These are phyloP conservation scores for Merodon equestris DNA, from an alignment of 2,888 invertebrate species.

Conservation along the genomic window DNA sequence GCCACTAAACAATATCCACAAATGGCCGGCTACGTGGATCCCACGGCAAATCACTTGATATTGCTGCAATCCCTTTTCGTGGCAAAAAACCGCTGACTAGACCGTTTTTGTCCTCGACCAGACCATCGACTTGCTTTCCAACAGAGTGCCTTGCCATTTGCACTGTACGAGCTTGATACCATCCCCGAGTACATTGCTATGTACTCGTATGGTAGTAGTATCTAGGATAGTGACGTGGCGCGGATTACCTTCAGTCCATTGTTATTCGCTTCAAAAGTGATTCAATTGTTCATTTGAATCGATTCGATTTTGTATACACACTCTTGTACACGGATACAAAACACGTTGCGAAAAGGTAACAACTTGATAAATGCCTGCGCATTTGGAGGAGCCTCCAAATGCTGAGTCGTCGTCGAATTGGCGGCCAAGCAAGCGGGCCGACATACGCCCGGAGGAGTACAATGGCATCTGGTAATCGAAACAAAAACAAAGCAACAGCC, in stretches of 20 bases:
- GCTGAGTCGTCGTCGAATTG: not conserved
- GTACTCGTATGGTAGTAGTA: no score
- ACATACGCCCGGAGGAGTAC: not conserved
- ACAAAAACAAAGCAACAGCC: slow-evolving; percentile 43
- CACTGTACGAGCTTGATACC: no score
- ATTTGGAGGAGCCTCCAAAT: slow-evolving; percentile 41
- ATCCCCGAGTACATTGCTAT: no score
- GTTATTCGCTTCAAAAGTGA: slow-evolving; percentile 50
- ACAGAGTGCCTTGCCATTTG: no score
- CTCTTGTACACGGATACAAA: slow-evolving; percentile 41
- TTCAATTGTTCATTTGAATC: slow-evolving; percentile 62
- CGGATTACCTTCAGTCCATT: slow-evolving; percentile 28
- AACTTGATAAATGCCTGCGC: slow-evolving; percentile 62
- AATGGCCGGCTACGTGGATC: slow-evolving; percentile 14
- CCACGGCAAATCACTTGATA: slow-evolving; percentile 19
- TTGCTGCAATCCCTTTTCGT: not conserved
- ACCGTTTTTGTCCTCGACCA: no score
- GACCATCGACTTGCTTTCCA: no score
- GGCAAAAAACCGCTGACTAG: no score
- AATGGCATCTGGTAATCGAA: slow-evolving; percentile 50
- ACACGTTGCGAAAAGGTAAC: slow-evolving; percentile 47
- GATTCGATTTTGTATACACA: slow-evolving; percentile 47
- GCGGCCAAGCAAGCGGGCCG: no score
- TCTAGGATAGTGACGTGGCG: no score
- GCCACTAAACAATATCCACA: slow-evolving; percentile 5